These are phyloP conservation scores for Limonius californicus DNA, from an alignment of 1,140 invertebrate genomes.

Conservation along the genomic window DNA sequence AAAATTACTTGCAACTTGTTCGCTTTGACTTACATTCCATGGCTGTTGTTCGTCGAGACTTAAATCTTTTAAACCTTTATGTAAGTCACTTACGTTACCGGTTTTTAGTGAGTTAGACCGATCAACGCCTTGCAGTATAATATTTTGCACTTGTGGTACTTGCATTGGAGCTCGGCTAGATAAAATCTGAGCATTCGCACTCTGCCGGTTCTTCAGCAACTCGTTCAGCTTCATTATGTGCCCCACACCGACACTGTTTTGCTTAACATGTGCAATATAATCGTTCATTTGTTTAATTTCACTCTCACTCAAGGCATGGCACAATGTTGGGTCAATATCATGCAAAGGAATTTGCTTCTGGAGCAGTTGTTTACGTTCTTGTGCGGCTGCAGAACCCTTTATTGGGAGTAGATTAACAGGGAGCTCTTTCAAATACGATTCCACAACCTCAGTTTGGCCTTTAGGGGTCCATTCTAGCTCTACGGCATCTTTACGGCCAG, in stretches of 20 bases:
- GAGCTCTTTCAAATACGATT: slow-evolving; percentile 72
- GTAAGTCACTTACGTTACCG: too few relatives aligned
- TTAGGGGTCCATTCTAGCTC: slow-evolving; percentile 56
- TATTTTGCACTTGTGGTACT: neutral
- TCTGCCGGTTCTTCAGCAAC: neutral
- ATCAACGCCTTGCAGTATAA: neutral
- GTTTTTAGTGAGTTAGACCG: neutral
- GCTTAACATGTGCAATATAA: slow-evolving; percentile 60
- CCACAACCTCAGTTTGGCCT: slow-evolving; percentile 52
- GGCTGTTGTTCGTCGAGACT: too few relatives aligned
- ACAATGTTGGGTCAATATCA: slow-evolving; percentile 63
- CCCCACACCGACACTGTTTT: slow-evolving; percentile 56
- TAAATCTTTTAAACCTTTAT: too few relatives aligned
- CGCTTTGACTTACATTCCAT: too few relatives aligned
- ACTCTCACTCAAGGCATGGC: slow-evolving; percentile 59
- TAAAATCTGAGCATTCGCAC: neutral
- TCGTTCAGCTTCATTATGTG: slow-evolving; percentile 36
- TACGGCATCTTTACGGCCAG: slow-evolving; percentile 47
- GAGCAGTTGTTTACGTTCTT: slow-evolving; percentile 66
- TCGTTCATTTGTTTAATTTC: slow-evolving; percentile 60
- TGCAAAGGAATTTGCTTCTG: slow-evolving; percentile 78
- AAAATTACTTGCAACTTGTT: too few relatives aligned
- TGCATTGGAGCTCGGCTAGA: neutral
- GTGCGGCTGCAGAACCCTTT: slow-evolving; percentile 68
- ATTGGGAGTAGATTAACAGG: slow-evolving; percentile 68